Evolutionary conservation across 1,140 invertebrate species (phyloP), one percentile per base, ranked within the genome.

Genomic region (Heliothis subflexa): DNA sequence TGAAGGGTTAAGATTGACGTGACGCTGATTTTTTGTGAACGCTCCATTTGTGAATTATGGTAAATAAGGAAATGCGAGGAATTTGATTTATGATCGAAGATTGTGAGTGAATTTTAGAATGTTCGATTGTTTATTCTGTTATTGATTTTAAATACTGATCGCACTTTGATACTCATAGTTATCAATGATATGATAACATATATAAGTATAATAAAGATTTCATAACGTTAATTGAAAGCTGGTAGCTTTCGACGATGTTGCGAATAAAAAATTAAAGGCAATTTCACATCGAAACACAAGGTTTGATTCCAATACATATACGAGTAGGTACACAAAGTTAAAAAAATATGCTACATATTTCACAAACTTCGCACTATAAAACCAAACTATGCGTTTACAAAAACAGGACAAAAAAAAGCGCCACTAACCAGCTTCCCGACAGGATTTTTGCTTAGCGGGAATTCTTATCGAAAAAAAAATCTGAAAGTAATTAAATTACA

Each of bases 401-500:
- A 14, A 7, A 14, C 1, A 11, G 33, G 4, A 40, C 33, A 71
- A 40, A 18, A 40, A 18, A 71, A 71, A 54, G 3, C 50, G n/a
- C 10, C 25, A 13, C 33, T n/a, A 66, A 4, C 62, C 68, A 71
- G 50, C 50, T 71, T 74, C 71, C 55, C 14, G 40, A 75, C 57
- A 82, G 59, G 73, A 75, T 75, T 75, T 73, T 64, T 62, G 54
- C 57, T 75, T 13, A 62, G 16, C 72, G 18, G 40, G 47, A 50
- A 89, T 86, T 80, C 74, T 64, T 61, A 21, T 78, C 47, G 87
- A 90, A 93, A 93, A 91, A 88, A 91, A 93, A 93, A 91, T 74
- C 81, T 78, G 80, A 18, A 55, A 55, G 12, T 93, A 91, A 93
- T 91, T 87, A 86, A 90, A 93, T 91, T 86, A 89, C 80, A 78